Evolutionary conservation across 2,797 vertebrate species (phyloP), one percentile per base, ranked within the genome.

Genomic region (Falco concolor): DNA sequence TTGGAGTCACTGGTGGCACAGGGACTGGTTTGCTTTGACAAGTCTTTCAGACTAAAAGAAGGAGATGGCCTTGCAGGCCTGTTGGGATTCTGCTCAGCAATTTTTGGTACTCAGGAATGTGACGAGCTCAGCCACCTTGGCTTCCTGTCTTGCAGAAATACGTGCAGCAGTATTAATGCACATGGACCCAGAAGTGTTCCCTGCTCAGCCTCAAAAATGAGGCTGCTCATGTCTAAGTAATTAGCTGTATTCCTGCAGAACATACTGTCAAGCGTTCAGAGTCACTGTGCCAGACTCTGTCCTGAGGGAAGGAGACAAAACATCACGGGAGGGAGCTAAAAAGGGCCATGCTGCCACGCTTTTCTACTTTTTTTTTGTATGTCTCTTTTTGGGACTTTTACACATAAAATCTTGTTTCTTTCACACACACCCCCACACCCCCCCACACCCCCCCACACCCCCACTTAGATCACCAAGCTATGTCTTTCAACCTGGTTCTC

Each of bases 51-150:
- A 74, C 56, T 93, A 45, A 87, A 90, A 54, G 47, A n/a, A 95
- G 63, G 61, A 89, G 70, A 81, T 77, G 75, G 68, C 65, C 79
- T 68, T 77, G 59, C 59, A 91, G 69, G 34, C 21, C 76, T 53
- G 4, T 25, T 63, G 75, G 73, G 74, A 90, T 83, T 83, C 45
- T 61, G 53, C 65, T 87, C 42, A 69, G 81, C 88, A 88, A 54
- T 68, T 85, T 87, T 83, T 91, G 89, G 82, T 91, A 17, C 75
- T 85, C 30, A 85, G 87, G 96, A 96, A 96, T 89, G 92, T 89
- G 93, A 93, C 47, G n/a, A 95, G 74, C 88, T 96, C 95, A 96
- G 95, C 83, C 89, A 87, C 93, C 92, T 93, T 80, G 16, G 92
- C 93, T 97, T 96, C 81, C 87, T 3, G 5, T 56, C 83, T 92